Evolutionary conservation across 1,140 invertebrate species (phyloP).

Genomic region (Coelopa frigida): DNA sequence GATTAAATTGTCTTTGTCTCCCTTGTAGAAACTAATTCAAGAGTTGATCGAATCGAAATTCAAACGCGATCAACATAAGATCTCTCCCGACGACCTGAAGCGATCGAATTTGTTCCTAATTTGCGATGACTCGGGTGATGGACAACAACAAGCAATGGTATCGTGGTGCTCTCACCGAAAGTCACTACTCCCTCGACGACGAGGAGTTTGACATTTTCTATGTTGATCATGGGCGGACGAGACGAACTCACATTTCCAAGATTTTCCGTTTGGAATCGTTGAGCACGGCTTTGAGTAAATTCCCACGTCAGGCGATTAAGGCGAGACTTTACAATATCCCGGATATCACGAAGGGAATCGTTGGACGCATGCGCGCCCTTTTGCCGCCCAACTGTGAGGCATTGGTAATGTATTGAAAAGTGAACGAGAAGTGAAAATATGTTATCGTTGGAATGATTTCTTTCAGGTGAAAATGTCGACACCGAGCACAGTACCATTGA

Average conservation of each 20-base stretch:
- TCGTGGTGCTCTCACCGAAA: conserved; percentile 21
- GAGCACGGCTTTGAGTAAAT: conserved; percentile 33
- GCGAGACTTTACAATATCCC: conserved; percentile 36
- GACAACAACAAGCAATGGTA: conserved; percentile 30
- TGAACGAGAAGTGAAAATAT: neutral
- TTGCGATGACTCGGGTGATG: conserved; percentile 25
- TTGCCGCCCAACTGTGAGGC: conserved; percentile 29
- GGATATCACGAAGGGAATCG: conserved; percentile 23
- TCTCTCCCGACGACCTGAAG: conserved; percentile 23
- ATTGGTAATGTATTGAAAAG: conserved; percentile 25
- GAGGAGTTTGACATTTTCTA: conserved; percentile 34
- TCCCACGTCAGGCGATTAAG: conserved; percentile 30
- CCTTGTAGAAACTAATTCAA: conserved; percentile 21
- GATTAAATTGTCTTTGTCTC: neutral
- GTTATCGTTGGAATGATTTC: neutral
- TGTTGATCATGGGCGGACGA: conserved; percentile 34
- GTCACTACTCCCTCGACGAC: conserved; percentile 22
- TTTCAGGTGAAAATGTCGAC: conserved; percentile 30
- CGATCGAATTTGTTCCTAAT: conserved; percentile 35
- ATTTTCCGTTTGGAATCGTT: conserved; percentile 39
- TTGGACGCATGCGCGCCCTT: conserved; percentile 25
- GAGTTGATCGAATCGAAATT: conserved; percentile 26
- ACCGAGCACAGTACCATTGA: conserved; percentile 21
- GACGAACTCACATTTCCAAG: conserved; percentile 34
- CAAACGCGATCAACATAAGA: conserved; percentile 25